Percentiles rank a stretch among this genome's conserved stretches.
phyloP scores from a whole-genome alignment of 64 coral and sea anemone genomes.

The Pachyseris speciosa region DNA sequence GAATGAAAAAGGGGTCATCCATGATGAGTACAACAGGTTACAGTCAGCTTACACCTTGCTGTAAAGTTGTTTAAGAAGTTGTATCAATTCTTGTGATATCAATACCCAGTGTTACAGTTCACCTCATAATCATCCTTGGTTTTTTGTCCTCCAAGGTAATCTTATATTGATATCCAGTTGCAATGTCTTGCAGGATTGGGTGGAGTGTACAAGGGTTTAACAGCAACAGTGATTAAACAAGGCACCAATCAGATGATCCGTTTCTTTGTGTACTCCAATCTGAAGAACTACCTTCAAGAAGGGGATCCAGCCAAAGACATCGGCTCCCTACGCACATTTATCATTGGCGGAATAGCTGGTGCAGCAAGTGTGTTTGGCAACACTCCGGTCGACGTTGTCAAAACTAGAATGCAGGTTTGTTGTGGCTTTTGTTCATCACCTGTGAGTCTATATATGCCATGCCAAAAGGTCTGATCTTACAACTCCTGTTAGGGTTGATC shows the following conservation, averaged over 20 bases:
- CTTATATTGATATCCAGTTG: not conserved
- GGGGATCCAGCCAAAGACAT: constrained; percentile 91
- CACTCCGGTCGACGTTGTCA: constrained; percentile 97
- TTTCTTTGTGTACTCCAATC: constrained; percentile 97
- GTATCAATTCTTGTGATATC: too few species aligned
- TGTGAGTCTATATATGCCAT: too few species aligned
- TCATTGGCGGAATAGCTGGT: constrained; percentile 95
- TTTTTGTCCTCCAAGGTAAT: too few species aligned
- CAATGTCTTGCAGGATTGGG: constrained; percentile 60
- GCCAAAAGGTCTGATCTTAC: too few species aligned
- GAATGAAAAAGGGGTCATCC: too few species aligned
- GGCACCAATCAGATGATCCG: constrained; percentile 99
- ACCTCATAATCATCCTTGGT: not conserved
- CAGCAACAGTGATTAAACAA: constrained; percentile 95
- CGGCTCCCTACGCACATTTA: constrained; percentile 86
- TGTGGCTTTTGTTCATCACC: not conserved
- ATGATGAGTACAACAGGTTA: too few species aligned
- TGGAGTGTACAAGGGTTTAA: constrained; percentile 93
- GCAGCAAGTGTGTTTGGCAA: constrained; percentile 99
- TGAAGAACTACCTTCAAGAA: constrained; percentile 89
- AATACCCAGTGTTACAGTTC: too few species aligned
- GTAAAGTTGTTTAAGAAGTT: too few species aligned
- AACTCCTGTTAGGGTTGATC: too few species aligned
- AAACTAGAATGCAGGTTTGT: constrained; percentile 99
- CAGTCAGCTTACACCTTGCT: too few species aligned